Base-by-base conservation (phyloP, 2,113 vertebrate genomes). In the Reinhardtius hippoglossoides region DNA sequence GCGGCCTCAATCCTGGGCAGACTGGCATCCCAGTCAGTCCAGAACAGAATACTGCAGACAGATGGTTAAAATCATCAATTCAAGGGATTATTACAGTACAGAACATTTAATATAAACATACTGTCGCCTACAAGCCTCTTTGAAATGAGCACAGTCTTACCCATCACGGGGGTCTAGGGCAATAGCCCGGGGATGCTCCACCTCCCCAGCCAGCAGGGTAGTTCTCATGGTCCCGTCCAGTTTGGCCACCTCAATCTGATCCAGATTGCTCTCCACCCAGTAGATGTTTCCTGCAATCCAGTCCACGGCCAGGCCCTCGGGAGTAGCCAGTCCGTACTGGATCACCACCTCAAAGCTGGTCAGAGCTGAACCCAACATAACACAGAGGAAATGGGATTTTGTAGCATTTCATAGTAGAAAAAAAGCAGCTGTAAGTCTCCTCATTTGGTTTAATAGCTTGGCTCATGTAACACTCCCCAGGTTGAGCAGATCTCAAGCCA, bases 261-360 rank as follows among this genome's bases (percentile, higher is more conserved):
- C 98, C 91, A 99, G 92, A 91, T 99, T 99, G 87, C 97, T 99
- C 92, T 99, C 98, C 64, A 99, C 98, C 98, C 98, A 99, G 94
- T 99, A 99, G 91, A 99, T 99, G 89, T 99, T 99, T 76, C 98
- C 97, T 0, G 97, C 98, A 0, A 99, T 99, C 98, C 98, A 99
- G 93, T 99, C 98, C 48, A 99, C 97, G 0, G 97, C 97, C 81
- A 99, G 92, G 1, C 98, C 98, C 88, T 99, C 97, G 0, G 98
- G 98, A 0, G 98, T 98, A 48, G 97, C 97, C 86, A 99, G 83
- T 6, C 98, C 98, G 0, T 98, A 97, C 92, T 99, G 97, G 76
- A 99, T 98, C 59, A 99, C 97, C 87, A 98, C 98, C 89, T 99
- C 98, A 0, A 99, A 97, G 82, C 97, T 99, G 79, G 97, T 99